Base-by-base conservation (phyloP, 1,140 invertebrate genomes). In the Zaprionus ghesquierei region DNA sequence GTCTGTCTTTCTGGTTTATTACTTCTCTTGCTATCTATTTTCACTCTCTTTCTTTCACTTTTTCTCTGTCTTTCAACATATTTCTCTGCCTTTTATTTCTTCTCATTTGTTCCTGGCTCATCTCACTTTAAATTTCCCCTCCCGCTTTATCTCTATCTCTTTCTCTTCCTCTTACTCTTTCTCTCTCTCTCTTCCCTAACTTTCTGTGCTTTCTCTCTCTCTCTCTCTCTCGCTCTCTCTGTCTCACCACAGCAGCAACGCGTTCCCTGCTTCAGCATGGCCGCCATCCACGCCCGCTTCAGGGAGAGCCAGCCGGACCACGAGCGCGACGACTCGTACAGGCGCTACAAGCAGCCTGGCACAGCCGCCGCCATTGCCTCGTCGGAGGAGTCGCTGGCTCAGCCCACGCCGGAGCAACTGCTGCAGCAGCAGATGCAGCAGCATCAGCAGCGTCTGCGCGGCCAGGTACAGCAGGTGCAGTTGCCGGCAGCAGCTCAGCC, bases 241-340 rank as follows among this genome's bases (percentile, higher is more conserved):
- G 10, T 66, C 44, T 60, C 27, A 15, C 31, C 41, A 20, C 10
- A 1, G 27, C 6, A 9, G 2, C 55, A 91, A 86, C 82, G 84
- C 0, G 18, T 91, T 12, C 86, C 90, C 20, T 92, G 90, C 49
- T 92, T 92, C n/a, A 91, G 75, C 25, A 62, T 86, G 1, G 66
- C 82, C 27, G 89, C 75, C 18, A 62, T 90, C 3, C 76, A 91
- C 15, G 76, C 74, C 54, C 91, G 85, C 44, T 70, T 89, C 49
- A 81, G 81, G 59, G 90, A 90, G 35, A 73, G 51, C 2, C 75
- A 75, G 27, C 25, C 18, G 4, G 35, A 65, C 29, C 51, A 51
- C 5, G 63, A 60, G 0, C 58, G 73, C 9, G 76, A 68, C 12
- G 56, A 89, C n/a, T 89, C 90, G n/a, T 91, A 91, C 56, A 90